Percentiles rank a stretch among this genome's conserved stretches.
Conservation (phyloP, 1,140 invertebrate species). For the Bombus breviceps region DNA sequence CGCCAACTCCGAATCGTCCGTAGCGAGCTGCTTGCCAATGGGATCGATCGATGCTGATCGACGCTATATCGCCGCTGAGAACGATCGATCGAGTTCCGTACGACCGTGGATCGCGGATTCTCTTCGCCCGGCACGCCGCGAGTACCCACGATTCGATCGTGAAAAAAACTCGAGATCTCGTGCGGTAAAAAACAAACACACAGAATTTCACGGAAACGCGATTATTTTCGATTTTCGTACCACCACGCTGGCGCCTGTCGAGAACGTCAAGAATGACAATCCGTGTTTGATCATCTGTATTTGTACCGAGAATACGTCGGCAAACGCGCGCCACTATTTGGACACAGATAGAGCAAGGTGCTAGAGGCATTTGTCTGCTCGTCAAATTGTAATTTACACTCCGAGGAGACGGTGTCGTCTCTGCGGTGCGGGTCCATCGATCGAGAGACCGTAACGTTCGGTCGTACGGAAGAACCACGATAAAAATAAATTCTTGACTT, state of each 20-base stretch:
- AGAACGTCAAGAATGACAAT: not conserved
- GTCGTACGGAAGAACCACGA: constrained; percentile 50
- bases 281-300: constrained; percentile 47
- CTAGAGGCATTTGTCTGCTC: not conserved
- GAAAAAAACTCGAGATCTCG: not conserved
- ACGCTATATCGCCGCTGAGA: constrained; percentile 5
- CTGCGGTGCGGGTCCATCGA: constrained; percentile 30
- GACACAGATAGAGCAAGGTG: not conserved
- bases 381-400: constrained; percentile 22
- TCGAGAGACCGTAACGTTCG: constrained; percentile 41
- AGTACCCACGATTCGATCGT: too few species aligned
- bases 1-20: not conserved
- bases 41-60: constrained; percentile 40
- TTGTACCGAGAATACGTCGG: constrained; percentile 8
- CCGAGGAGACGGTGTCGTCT: not conserved
- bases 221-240: not conserved
- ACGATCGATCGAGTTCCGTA: not conserved
- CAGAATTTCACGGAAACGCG: not conserved
- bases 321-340: constrained; percentile 11
- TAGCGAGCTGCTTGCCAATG: constrained; percentile 28
- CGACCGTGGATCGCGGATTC: not conserved
- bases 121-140: not conserved
- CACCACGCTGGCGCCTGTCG: constrained; percentile 1
- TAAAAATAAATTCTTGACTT: constrained; percentile 70
- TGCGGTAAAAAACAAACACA: not conserved